phyloP scores from a whole-genome alignment of 2,797 vertebrate genomes.

The Anas bernieri region DNA sequence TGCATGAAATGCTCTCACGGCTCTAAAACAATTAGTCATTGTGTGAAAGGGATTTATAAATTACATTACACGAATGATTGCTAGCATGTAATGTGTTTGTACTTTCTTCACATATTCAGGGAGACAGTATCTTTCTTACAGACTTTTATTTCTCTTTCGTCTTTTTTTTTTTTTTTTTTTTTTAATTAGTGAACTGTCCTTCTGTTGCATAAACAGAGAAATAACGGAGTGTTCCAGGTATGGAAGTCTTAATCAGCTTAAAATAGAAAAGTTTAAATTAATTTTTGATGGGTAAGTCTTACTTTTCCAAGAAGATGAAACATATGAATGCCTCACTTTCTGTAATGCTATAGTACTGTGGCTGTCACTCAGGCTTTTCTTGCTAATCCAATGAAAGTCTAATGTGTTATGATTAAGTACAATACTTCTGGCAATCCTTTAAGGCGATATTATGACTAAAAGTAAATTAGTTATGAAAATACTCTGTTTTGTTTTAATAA shows the following conservation, averaged over 20 bases:
- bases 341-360: conserved; percentile 6
- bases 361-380: conserved; percentile 50
- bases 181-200: neutral
- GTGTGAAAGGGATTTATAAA: neutral
- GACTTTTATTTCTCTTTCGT: neutral
- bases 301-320: conserved; percentile 9
- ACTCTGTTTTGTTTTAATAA: neutral
- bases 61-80: neutral
- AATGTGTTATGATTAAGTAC: conserved; percentile 29
- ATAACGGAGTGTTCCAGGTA: neutral
- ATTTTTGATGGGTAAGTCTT: conserved; percentile 17
- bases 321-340: neutral
- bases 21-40: neutral
- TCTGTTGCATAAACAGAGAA: neutral
- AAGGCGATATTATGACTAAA: neutral
- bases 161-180: neutral
- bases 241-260: conserved; percentile 33
- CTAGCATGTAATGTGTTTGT: rapidly evolving
- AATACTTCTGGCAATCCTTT: conserved; percentile 34
- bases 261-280: conserved; percentile 42
- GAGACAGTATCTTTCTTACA: neutral
- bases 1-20: neutral
- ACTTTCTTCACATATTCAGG: neutral
- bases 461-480: conserved; percentile 30
- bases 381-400: conserved; percentile 56